phyloP scores from a whole-genome alignment of 2,888 invertebrate genomes.

The Chloromyia formosa region DNA sequence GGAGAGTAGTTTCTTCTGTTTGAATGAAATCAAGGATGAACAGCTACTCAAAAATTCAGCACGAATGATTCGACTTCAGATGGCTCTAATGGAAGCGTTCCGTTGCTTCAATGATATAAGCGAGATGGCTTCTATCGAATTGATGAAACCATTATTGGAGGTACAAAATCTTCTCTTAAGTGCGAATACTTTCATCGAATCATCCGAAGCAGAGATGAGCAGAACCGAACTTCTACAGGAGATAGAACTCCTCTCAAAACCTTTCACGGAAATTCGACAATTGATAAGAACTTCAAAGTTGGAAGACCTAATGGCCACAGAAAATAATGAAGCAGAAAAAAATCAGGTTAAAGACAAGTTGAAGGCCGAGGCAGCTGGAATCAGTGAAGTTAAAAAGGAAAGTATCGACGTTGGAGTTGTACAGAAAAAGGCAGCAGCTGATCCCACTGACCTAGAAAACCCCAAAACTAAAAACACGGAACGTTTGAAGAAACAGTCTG shows the following conservation, averaged over 20 bases:
- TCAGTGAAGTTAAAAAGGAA: too few relatives aligned
- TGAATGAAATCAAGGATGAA: background rate
- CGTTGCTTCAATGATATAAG: slow-evolving; percentile 42
- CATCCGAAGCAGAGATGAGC: slow-evolving; percentile 35
- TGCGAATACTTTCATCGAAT: slow-evolving; percentile 46
- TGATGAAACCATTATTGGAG: slow-evolving; percentile 31
- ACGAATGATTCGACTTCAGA: slow-evolving; percentile 42
- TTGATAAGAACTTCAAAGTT: too few relatives aligned
- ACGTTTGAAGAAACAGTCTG: too few relatives aligned
- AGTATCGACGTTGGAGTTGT: too few relatives aligned
- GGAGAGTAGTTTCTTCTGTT: background rate
- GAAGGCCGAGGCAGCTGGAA: too few relatives aligned
- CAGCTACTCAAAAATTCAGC: slow-evolving; percentile 2
- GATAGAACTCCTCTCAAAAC: slow-evolving; percentile 51
- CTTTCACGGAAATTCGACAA: slow-evolving; percentile 53
- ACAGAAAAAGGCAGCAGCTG: too few relatives aligned
- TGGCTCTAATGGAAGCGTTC: slow-evolving; percentile 42
- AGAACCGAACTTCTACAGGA: slow-evolving; percentile 48
- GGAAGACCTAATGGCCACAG: background rate
- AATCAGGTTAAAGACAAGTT: too few relatives aligned
- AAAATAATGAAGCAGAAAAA: too few relatives aligned
- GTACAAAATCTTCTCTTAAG: slow-evolving; percentile 42
- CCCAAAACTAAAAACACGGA: too few relatives aligned
- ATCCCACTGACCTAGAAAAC: too few relatives aligned
- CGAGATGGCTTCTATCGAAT: slow-evolving; percentile 26